These are phyloP conservation scores for Plebejus anna DNA, from an alignment of 2,888 invertebrate species.

Conservation along the genomic window DNA sequence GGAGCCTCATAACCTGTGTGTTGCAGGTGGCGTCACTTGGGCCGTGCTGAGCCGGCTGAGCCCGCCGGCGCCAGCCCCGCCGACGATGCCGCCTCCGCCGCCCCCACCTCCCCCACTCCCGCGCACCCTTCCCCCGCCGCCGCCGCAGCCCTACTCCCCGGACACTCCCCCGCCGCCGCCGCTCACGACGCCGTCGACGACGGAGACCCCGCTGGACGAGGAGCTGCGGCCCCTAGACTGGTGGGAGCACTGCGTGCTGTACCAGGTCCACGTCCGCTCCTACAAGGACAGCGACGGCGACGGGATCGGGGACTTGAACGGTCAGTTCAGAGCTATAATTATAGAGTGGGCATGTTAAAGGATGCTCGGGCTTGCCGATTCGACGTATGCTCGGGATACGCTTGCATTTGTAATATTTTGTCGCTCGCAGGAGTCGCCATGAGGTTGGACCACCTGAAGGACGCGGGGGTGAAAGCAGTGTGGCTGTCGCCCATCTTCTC, in stretches of 20 bases:
- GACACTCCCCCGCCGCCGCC: neutral
- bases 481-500: conserved; percentile 93
- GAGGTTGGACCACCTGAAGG: conserved; percentile 81
- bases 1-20: neutral
- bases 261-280: conserved; percentile 92
- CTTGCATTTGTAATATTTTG: neutral
- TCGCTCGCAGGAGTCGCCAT: conserved; percentile 69
- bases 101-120: neutral
- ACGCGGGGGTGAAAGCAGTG: conserved; percentile 85
- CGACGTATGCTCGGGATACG: neutral
- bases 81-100: too few relatives aligned
- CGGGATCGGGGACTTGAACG: conserved; percentile 92
- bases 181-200: neutral
- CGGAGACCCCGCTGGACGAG: neutral
- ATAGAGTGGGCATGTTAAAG: neutral
- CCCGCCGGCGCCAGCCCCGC: conserved; percentile 31
- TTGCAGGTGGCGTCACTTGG: conserved; percentile 59
- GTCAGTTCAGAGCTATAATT: conserved; percentile 53
- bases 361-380: neutral
- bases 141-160: neutral
- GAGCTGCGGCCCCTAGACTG: conserved; percentile 79
- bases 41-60: conserved; percentile 50
- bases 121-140: neutral
- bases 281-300: conserved; percentile 91
- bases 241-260: conserved; percentile 90